Percentiles rank a stretch among this genome's conserved stretches.
These are phyloP conservation scores for Yponomeuta cagnagella DNA, from an alignment of 2,888 invertebrate species.

Conservation along the genomic window DNA sequence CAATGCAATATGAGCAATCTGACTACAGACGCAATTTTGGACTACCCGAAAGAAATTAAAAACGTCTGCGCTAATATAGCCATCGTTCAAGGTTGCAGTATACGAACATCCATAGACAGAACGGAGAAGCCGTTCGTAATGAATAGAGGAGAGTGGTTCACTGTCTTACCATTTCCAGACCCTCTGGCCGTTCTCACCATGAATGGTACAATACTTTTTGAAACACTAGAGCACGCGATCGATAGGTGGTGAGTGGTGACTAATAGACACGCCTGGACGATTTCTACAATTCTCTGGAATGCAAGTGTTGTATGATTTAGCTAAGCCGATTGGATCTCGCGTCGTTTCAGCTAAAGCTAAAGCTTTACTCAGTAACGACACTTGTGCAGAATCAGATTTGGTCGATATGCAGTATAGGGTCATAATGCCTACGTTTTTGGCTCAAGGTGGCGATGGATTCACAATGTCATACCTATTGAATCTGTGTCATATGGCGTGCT, in stretches of 20 bases:
- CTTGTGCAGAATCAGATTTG: constrained; percentile 78
- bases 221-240: constrained; percentile 83
- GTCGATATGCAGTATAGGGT: constrained; percentile 78
- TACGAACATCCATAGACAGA: constrained; percentile 80
- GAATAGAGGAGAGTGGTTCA: constrained; percentile 82
- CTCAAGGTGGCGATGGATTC: constrained; percentile 86
- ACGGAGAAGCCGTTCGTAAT: constrained; percentile 72
- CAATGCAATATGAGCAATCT: constrained; percentile 93
- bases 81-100: constrained; percentile 84
- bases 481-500: constrained; percentile 46
- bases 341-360: constrained; percentile 78
- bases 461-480: constrained; percentile 55
- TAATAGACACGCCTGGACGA: constrained; percentile 79
- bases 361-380: constrained; percentile 73
- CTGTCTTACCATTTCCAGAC: constrained; percentile 86
- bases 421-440: constrained; percentile 79
- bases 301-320: constrained; percentile 80
- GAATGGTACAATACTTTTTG: constrained; percentile 78
- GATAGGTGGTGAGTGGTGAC: constrained; percentile 63
- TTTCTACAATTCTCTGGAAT: constrained; percentile 90
- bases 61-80: constrained; percentile 81
- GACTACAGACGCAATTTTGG: constrained; percentile 83
- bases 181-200: constrained; percentile 79
- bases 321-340: constrained; percentile 76
- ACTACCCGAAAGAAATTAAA: constrained; percentile 76